A percentile compares a stretch with the other conserved stretches of the same genome.
phyloP scores from a whole-genome alignment of 2,113 vertebrate genomes.

The Pitta sordida region DNA sequence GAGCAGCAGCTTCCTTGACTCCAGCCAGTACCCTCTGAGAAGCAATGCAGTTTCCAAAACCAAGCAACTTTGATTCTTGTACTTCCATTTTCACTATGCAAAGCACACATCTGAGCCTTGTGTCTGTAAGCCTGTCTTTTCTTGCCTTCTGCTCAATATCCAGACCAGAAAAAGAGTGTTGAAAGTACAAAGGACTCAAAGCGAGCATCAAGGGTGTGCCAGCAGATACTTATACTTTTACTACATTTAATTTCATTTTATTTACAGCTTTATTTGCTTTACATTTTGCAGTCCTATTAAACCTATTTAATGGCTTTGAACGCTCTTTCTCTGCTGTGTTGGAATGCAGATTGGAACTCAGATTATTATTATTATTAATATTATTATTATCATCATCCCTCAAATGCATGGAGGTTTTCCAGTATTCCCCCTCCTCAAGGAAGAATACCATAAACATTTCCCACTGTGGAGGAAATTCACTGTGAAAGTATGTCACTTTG shows the following conservation, averaged over 20 bases:
- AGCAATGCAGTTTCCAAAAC: not conserved
- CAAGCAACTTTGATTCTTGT: not conserved
- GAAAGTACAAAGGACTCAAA: not conserved
- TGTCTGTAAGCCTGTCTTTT: not conserved
- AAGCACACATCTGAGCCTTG: not conserved
- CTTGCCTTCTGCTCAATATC: not conserved
- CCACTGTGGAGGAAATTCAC: not conserved
- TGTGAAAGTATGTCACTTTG: not conserved
- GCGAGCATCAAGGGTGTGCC: fast-evolving
- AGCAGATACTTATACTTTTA: not conserved
- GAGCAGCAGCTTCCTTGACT: not conserved
- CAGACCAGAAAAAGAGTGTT: not conserved
- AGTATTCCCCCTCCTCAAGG: not conserved
- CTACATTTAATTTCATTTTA: not conserved
- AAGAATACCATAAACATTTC: not conserved
- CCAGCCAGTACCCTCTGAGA: not conserved
- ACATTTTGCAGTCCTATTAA: not conserved
- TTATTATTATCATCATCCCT: not conserved
- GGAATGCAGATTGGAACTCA: not conserved
- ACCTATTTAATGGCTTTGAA: not conserved
- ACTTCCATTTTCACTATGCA: not conserved
- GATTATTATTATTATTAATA: not conserved
- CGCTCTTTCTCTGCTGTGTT: not conserved
- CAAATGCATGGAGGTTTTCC: not conserved
- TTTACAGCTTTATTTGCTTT: not conserved